Evolutionary conservation across 2,113 vertebrate species (phyloP), one percentile per base, ranked within the genome.

Genomic region (Toxotes chatareus): DNA sequence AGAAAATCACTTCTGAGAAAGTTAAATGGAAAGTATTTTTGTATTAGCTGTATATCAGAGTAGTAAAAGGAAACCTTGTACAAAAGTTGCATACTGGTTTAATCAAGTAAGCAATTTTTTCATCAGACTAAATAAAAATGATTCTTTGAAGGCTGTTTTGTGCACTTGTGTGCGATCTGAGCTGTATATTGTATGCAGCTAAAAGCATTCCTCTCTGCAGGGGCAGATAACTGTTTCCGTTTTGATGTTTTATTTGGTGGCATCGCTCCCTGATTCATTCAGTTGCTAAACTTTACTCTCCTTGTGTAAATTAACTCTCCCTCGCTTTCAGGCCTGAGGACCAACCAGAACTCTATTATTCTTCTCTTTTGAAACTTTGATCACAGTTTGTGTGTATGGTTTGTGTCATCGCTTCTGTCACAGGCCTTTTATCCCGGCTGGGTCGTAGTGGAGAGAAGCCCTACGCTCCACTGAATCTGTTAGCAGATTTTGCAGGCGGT

Each of bases 401-500:
- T 64, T 23, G 21, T 61, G 42, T 47, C 38, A n/a, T 73, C 6
- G 1, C 78, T 75, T 44, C 7, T 31, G 4, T 83, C 76, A 0
- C 79, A 99, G 98, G 98, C 76, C 93, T 99, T 64, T 86, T 99
- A 38, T 99, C 98, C 16, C 96, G 93, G 79, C 84, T 97, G 85
- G 98, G 98, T 77, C 94, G 95, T 34, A 96, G 94, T 13, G 79
- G 85, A 7, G 96, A 98, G 90, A 98, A 96, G 69, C 98, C 97
- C 0, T 94, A 91, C 0, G 92, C 97, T 4, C 98, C 98, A 0
- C 0, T 96, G 68, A 99, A 99, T 82, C 95, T 99, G 76, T 36
- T 99, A 67, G 98, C 96, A n/a, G 98, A 99, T 93, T 99, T 99
- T 73, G 96, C 94, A 40, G 98, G 98, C 0, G 98, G 98, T 0